Conservation (phyloP, 1,140 invertebrate genomes). For the Drosophila bifasciata region DNA sequence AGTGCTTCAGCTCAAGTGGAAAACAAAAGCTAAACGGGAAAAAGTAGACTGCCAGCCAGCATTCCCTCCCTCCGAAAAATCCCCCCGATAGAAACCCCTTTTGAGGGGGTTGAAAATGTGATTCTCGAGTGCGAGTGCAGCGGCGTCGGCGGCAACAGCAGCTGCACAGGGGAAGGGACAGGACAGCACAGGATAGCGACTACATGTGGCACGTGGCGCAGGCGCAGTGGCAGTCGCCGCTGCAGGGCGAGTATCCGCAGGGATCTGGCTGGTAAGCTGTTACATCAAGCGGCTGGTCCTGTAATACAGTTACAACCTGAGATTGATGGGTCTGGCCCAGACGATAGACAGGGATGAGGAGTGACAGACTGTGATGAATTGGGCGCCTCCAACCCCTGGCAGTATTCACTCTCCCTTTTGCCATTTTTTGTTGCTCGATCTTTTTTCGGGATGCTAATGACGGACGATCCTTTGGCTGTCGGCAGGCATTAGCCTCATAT, state of each 20-base stretch:
- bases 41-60: conserved; percentile 14
- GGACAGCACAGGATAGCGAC: conserved; percentile 13
- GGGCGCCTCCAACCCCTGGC: conserved; percentile 12
- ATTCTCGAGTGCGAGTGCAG: conserved; percentile 32
- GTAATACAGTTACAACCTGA: conserved; percentile 75
- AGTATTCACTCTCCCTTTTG: conserved; percentile 18
- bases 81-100: too few relatives aligned
- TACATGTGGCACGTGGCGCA: conserved; percentile 37
- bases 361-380: conserved; percentile 74
- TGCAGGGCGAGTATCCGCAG: background rate
- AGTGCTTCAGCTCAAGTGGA: conserved; percentile 75
- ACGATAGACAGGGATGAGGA: conserved; percentile 19
- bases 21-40: conserved; percentile 73
- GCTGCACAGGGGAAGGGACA: conserved; percentile 38
- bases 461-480: conserved; percentile 52
- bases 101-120: conserved; percentile 59
- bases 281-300: conserved; percentile 28
- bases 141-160: conserved; percentile 45
- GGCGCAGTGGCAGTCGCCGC: conserved; percentile 10
- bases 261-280: conserved; percentile 43
- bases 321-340: conserved; percentile 59
- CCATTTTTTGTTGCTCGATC: conserved; percentile 17
- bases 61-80: conserved; percentile 4
- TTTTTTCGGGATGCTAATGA: conserved; percentile 45
- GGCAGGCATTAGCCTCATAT: conserved; percentile 51